phyloP scores from a whole-genome alignment of 2,113 vertebrate genomes.

The Bubo blakistoni region DNA sequence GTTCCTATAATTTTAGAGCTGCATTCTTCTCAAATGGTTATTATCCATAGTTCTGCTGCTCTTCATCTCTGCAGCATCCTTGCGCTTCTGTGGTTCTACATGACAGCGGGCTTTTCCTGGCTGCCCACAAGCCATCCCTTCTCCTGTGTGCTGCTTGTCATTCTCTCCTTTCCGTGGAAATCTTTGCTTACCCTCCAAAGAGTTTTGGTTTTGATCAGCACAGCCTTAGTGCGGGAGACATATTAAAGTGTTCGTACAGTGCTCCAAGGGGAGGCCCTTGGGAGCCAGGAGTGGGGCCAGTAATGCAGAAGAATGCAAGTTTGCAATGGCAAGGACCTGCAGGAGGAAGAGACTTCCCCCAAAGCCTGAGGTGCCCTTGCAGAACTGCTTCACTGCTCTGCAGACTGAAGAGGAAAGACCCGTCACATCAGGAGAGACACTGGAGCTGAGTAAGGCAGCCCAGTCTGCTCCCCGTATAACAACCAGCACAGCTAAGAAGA shows the following conservation, averaged over 20 bases:
- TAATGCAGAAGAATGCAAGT: too few species aligned
- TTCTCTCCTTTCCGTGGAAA: background rate
- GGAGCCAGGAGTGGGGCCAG: background rate
- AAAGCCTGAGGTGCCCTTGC: too few species aligned
- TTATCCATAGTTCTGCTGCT: background rate
- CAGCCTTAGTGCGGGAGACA: background rate
- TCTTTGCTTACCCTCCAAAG: background rate
- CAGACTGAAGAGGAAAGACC: too few species aligned
- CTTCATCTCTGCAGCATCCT: background rate
- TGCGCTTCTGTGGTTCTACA: accelerated
- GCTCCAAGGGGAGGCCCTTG: background rate
- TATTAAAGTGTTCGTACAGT: accelerated
- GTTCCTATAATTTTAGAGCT: background rate
- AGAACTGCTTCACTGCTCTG: too few species aligned
- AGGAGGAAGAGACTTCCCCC: too few species aligned
- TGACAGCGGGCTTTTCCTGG: background rate
- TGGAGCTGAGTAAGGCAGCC: too few species aligned
- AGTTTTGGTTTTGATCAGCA: accelerated
- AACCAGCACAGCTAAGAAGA: too few species aligned
- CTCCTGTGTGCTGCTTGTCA: accelerated
- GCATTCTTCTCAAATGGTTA: background rate
- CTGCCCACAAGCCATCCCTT: background rate
- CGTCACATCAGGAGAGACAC: too few species aligned
- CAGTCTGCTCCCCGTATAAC: too few species aligned
- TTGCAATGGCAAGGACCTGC: too few species aligned